Conservation (phyloP, 2,797 vertebrate genomes). For the Hippocampus kuda region DNA sequence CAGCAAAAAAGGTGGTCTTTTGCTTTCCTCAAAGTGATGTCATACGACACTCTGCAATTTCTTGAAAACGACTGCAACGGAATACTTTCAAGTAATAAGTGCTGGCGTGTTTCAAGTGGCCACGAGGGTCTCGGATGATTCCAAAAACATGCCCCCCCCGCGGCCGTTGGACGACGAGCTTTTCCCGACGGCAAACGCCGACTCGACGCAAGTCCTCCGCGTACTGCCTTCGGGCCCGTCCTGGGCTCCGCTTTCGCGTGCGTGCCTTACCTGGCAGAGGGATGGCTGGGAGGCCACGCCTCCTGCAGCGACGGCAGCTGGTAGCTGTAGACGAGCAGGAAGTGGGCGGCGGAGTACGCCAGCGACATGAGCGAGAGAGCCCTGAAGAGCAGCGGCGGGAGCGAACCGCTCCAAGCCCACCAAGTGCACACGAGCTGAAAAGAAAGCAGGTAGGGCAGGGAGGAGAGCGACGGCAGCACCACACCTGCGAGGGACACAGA, state of each 20-base stretch:
- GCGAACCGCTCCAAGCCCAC: slow-evolving; percentile 83
- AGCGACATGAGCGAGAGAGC: slow-evolving; percentile 83
- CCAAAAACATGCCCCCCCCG: too few species aligned
- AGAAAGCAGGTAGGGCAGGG: slow-evolving; percentile 82
- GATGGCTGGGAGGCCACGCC: slow-evolving; percentile 29
- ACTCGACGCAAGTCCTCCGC: neutral
- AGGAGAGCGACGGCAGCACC: slow-evolving; percentile 87
- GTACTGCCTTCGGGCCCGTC: too few species aligned
- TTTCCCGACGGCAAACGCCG: neutral
- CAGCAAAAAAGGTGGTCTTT: too few species aligned
- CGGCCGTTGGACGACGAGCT: too few species aligned
- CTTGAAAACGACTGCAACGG: too few species aligned
- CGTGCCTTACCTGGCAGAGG: slow-evolving; percentile 28
- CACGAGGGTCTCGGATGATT: too few species aligned
- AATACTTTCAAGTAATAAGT: too few species aligned
- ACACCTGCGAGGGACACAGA: slow-evolving; percentile 66
- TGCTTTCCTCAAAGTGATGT: too few species aligned
- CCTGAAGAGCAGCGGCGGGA: slow-evolving; percentile 82
- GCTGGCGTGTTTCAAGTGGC: too few species aligned
- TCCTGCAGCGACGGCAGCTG: slow-evolving; percentile 90
- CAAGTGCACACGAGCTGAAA: slow-evolving; percentile 88
- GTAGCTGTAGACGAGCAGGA: slow-evolving; percentile 85
- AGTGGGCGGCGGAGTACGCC: slow-evolving; percentile 82
- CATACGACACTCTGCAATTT: too few species aligned
- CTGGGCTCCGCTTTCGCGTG: neutral